These are phyloP conservation scores for Arizona elegans DNA, from an alignment of 2,113 vertebrate genomes.

Conservation along the genomic window DNA sequence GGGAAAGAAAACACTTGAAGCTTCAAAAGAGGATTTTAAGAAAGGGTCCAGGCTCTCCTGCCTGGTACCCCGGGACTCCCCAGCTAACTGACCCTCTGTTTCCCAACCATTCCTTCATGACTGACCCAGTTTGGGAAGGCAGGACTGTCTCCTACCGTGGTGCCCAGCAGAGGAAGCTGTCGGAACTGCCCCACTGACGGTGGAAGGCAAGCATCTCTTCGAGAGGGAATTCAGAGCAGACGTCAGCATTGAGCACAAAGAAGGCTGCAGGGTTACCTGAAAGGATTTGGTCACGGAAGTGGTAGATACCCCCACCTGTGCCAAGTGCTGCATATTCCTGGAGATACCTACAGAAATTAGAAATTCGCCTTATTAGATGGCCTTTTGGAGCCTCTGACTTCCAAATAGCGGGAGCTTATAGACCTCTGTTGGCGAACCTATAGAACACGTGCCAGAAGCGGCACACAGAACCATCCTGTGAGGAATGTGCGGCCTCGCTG, in stretches of 20 bases:
- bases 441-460: too few relatives aligned
- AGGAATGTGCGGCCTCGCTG: too few relatives aligned
- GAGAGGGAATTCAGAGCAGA: conserved; percentile 93
- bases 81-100: not conserved
- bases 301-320: conserved; percentile 95
- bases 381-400: not conserved
- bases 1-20: too few relatives aligned
- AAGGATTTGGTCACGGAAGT: conserved; percentile 98
- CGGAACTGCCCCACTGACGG: conserved; percentile 74
- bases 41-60: not conserved
- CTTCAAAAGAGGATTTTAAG: not conserved
- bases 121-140: not conserved
- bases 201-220: conserved; percentile 85
- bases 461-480: too few relatives aligned
- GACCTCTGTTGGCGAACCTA: too few relatives aligned
- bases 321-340: conserved; percentile 94
- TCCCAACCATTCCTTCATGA: not conserved
- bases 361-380: not conserved
- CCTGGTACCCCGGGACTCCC: too few relatives aligned
- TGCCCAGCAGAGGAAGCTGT: conserved; percentile 90
- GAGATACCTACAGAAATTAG: conserved; percentile 77
- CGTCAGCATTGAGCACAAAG: conserved; percentile 94
- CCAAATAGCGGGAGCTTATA: not conserved
- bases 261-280: conserved; percentile 88
- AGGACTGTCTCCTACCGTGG: conserved; percentile 77